Base-by-base conservation (phyloP, 1,140 invertebrate genomes). In the Macrobrachium nipponense region DNA sequence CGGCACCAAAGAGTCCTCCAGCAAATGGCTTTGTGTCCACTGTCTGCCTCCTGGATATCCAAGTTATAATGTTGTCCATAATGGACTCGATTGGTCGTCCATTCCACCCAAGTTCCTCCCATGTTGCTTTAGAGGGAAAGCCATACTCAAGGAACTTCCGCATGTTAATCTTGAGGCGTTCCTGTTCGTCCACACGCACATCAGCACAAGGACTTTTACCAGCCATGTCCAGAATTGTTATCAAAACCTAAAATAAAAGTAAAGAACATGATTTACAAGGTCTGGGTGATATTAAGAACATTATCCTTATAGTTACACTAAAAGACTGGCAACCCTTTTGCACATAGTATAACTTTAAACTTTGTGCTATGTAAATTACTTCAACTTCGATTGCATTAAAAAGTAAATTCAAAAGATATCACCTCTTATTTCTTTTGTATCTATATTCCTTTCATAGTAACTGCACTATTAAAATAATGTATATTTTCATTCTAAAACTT, bases 81-180 rank as follows among this genome's bases (percentile, higher is more conserved):
- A 89, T 87, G 66, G 44, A 70, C n/a, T 89, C 89, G n/a, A 89
- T 88, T n/a, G 80, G 66, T 11, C 82, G 62, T 60, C 82, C 80
- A 36, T 64, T 87, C 85, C 89, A 88, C 61, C 87, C 85, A 58
- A 88, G 80, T 43, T 86, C 80, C 73, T 86, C 66, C 89, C 89
- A 89, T 61, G 72, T 84, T 27, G 76, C 66, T 12, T 51, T 66
- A n/a, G 88, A 83, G 68, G 89, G 89, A 43, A 89, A 87, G 72
- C 80, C 86, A 61, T 87, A 89, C 36, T 87, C 82, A 18, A 89
- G 86, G 66, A 89, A 87, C 77, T 82, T 88, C 36, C 72, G 84
- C 75, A 89, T 80, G 78, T 89, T 89, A 61, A 87, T 73, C 70
- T 89, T 89, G 43, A 89, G 84, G 23, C 87, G 79, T 62, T 88